Base-by-base conservation (phyloP, 2,888 invertebrate genomes). In the Acanthosepion lycidas region DNA sequence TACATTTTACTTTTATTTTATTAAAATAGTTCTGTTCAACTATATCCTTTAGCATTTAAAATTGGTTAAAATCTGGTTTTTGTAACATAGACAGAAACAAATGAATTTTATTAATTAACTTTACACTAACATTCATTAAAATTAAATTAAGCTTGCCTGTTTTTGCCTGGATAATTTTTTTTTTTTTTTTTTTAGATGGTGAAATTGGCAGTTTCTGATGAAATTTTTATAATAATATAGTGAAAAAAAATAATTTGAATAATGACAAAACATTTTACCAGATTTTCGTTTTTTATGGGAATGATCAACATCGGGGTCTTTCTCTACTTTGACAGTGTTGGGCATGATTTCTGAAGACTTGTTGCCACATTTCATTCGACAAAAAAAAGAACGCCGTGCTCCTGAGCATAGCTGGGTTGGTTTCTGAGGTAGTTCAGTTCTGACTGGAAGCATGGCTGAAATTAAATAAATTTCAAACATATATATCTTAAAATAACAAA, bases 311-410 rank as follows among this genome's bases (percentile, higher is more conserved):
- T 96, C 96, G 23, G 94, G 64, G 48, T 96, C 96, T 92, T 96
- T 95, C 92, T 96, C 96, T 94, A 95, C 95, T 96, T 96, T 96
- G 98, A 98, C 98, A 95, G 98, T 97, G 96, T 97, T 96, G 48
- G 94, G 59, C 55, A 98, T 98, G 95, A 94, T 96, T 95, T 98
- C 55, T n/a, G 94, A 33, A 91, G 94, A 92, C 51, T 96, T 96
- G 93, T 94, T 95, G 6, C 96, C 98, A 96, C 98, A 98, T 97
- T 99, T 99, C 98, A 99, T 99, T 95, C 99, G 98, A 97, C 99
- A 99, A 97, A 99, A 99, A 97, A 99, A 99, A 0, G 99, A 99
- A 91, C 99, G 98, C 6, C 99, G 98, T 0, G 99, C 98, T 12
- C 99, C 99, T 0, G 99, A 98, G 97, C 99, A 98, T 23, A 99